These are phyloP conservation scores for Hipposideros armiger DNA, from an alignment of 2,113 vertebrate genomes.

Conservation along the genomic window DNA sequence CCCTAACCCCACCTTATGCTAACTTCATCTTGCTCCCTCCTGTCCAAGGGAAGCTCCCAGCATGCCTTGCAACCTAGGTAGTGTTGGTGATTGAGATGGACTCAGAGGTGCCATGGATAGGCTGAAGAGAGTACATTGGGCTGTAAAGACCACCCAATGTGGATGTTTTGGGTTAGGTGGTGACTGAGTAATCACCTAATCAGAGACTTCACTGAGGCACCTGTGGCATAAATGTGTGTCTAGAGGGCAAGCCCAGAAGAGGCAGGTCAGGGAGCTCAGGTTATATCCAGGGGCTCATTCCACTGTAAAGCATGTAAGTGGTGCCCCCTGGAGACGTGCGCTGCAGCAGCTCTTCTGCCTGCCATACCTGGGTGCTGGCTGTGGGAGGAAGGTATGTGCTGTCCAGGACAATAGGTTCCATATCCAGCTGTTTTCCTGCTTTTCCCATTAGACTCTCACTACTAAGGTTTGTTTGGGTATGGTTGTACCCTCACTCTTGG, in stretches of 20 bases:
- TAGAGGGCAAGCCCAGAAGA: not conserved
- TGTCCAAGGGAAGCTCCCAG: not conserved
- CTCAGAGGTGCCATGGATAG: not conserved
- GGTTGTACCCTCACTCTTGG: not conserved
- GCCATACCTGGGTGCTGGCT: not conserved
- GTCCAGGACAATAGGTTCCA: not conserved
- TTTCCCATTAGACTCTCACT: not conserved
- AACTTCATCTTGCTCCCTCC: not conserved
- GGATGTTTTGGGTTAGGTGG: slow-evolving; percentile 8
- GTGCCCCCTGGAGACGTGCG: not conserved
- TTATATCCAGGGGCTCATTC: not conserved
- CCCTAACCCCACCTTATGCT: not conserved
- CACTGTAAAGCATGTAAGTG: not conserved
- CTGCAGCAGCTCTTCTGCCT: not conserved
- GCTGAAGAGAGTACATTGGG: not conserved
- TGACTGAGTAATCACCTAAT: not conserved
- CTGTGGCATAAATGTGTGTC: not conserved
- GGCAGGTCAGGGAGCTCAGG: not conserved
- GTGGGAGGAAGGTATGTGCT: not conserved
- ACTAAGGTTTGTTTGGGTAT: not conserved
- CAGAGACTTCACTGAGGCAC: not conserved
- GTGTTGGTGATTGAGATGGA: not conserved
- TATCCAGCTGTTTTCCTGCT: not conserved
- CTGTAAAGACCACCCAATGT: not conserved
- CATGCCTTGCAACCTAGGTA: slow-evolving; percentile 19